Evolutionary conservation across 2,888 invertebrate genomes (phyloP).

Genomic region (Gryllus longicercus): DNA sequence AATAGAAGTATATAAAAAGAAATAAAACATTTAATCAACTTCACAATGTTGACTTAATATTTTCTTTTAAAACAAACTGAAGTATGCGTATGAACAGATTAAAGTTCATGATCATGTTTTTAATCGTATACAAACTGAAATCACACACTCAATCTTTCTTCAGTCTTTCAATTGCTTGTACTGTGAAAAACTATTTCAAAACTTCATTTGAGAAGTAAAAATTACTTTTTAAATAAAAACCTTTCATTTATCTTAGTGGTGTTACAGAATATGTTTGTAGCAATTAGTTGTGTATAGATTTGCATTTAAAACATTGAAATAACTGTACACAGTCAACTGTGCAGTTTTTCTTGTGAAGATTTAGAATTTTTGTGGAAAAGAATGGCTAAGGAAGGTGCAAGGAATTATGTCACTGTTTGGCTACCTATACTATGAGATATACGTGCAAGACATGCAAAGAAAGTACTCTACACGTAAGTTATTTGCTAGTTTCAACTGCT

Average conservation of each 20-base stretch:
- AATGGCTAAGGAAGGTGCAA: background rate
- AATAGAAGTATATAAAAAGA: no score
- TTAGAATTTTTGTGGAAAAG: background rate
- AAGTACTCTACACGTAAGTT: slow-evolving; percentile 11
- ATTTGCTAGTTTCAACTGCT: slow-evolving; percentile 17
- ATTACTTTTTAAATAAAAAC: background rate
- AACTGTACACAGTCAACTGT: no score
- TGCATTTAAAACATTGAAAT: background rate
- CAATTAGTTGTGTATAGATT: background rate
- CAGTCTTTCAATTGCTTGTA: background rate
- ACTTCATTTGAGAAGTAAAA: background rate
- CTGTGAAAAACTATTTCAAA: background rate
- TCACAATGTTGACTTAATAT: no score
- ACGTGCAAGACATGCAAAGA: slow-evolving; percentile 17
- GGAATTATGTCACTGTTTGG: slow-evolving; percentile 1
- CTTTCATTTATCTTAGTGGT: background rate
- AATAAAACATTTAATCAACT: no score
- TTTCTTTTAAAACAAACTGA: no score
- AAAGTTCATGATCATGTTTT: no score
- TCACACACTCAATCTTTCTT: background rate
- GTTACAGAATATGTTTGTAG: background rate
- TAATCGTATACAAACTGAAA: background rate
- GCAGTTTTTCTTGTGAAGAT: no score
- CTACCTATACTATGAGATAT: slow-evolving; percentile 10
- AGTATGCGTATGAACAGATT: no score